These are phyloP conservation scores for Actenoides hombroni DNA, from an alignment of 2,113 vertebrate species.

Conservation along the genomic window DNA sequence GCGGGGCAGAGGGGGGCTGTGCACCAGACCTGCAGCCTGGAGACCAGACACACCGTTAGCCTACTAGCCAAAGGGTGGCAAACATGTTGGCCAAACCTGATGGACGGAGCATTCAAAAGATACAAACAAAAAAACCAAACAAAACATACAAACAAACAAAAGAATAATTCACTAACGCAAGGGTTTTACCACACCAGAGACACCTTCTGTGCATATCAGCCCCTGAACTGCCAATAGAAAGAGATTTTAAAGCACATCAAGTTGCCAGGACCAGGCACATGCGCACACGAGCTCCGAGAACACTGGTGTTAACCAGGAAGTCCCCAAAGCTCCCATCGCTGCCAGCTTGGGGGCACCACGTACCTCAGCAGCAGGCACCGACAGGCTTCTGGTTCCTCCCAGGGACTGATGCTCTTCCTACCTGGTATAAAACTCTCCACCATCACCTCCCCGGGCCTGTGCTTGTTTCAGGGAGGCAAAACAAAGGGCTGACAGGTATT, in stretches of 20 bases:
- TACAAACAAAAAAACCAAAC: no score
- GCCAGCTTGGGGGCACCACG: background rate
- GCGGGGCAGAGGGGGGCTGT: background rate
- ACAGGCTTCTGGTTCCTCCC: background rate
- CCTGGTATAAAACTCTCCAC: background rate
- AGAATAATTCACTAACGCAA: background rate
- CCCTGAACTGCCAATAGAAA: background rate
- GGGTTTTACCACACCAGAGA: background rate
- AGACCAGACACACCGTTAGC: background rate
- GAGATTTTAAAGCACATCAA: background rate
- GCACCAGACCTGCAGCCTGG: accelerated
- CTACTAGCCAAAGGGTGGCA: background rate
- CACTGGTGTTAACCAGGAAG: accelerated
- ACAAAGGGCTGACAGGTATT: background rate
- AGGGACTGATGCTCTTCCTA: accelerated
- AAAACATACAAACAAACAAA: no score
- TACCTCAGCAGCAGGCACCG: background rate
- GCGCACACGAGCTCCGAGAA: background rate
- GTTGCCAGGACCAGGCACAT: background rate
- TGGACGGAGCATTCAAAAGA: background rate
- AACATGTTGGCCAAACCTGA: accelerated
- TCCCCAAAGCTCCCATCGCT: background rate
- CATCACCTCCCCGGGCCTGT: background rate
- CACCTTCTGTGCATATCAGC: background rate
- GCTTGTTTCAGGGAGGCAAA: background rate